phyloP scores from a whole-genome alignment of 2,113 vertebrate genomes.

The Passerina amoena region DNA sequence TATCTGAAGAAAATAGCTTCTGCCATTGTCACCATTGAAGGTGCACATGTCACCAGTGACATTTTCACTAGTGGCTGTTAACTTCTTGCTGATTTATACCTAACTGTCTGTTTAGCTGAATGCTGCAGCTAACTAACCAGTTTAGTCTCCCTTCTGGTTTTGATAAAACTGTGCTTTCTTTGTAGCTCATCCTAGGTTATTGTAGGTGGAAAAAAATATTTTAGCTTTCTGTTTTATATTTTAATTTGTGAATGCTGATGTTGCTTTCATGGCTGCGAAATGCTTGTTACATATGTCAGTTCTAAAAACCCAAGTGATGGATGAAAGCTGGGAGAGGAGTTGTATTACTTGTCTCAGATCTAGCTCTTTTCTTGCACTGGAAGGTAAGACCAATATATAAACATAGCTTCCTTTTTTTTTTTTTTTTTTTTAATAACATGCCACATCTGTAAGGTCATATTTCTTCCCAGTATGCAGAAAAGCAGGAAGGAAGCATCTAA shows the following conservation, averaged over 20 bases:
- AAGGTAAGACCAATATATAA: constrained; percentile 30
- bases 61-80: background rate
- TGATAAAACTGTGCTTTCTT: background rate
- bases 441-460: constrained; percentile 36
- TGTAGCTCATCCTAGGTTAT: background rate
- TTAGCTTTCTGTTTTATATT: constrained; percentile 48
- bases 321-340: constrained; percentile 18
- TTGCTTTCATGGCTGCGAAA: constrained; percentile 53
- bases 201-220: constrained; percentile 53
- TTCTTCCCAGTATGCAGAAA: background rate
- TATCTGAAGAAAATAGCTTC: background rate
- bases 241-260: constrained; percentile 50
- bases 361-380: constrained; percentile 22
- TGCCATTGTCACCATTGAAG: background rate
- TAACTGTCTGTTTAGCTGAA: background rate
- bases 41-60: background rate
- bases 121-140: background rate
- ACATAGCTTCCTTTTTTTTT: background rate
- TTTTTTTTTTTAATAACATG: background rate
- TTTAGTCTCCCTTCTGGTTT: constrained; percentile 38
- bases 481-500: constrained; percentile 49
- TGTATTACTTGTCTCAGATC: constrained; percentile 4
- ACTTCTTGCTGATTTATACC: background rate
- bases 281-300: constrained; percentile 23
- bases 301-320: constrained; percentile 26